Evolutionary conservation across 2,888 invertebrate genomes (phyloP).

Genomic region (Salpingus planirostris): DNA sequence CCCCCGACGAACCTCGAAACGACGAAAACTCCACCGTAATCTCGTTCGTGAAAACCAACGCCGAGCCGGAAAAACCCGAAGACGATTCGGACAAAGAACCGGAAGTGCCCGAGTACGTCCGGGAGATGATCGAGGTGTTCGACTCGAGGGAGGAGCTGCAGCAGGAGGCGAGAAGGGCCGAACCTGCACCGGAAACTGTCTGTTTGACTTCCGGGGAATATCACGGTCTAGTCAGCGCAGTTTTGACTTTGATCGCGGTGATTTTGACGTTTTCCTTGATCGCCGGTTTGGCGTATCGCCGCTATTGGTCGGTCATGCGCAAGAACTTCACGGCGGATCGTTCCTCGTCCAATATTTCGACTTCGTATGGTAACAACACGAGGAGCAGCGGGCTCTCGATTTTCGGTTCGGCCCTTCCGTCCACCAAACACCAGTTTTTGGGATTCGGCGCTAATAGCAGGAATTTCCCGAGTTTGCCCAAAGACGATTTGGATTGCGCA

Average conservation of each 20-base stretch:
- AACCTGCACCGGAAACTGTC: slow-evolving; percentile 59
- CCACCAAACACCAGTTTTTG: slow-evolving; percentile 54
- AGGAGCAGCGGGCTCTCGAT: slow-evolving; percentile 48
- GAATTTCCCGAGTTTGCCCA: slow-evolving; percentile 32
- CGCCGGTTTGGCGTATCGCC: slow-evolving; percentile 67
- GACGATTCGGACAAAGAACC: slow-evolving; percentile 37
- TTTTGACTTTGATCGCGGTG: slow-evolving; percentile 65
- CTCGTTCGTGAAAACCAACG: too few relatives aligned
- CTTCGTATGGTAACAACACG: slow-evolving; percentile 39
- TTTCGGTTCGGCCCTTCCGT: slow-evolving; percentile 59
- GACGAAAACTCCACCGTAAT: slow-evolving; percentile 29
- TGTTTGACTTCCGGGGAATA: slow-evolving; percentile 79
- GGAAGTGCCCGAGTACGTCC: slow-evolving; percentile 59
- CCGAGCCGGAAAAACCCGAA: too few relatives aligned
- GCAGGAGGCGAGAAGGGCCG: slow-evolving; percentile 57
- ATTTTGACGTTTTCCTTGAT: slow-evolving; percentile 64
- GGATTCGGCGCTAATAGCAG: slow-evolving; percentile 28
- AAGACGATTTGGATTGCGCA: slow-evolving; percentile 32
- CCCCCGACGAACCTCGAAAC: slow-evolving; percentile 8
- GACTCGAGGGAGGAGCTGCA: slow-evolving; percentile 67
- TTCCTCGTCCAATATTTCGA: slow-evolving; percentile 38
- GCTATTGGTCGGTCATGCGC: slow-evolving; percentile 69
- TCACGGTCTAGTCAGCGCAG: slow-evolving; percentile 71
- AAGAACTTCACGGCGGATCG: slow-evolving; percentile 54
- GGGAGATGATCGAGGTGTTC: slow-evolving; percentile 86